These are phyloP conservation scores for Fragum fragum DNA, from an alignment of 2,888 invertebrate genomes.

Conservation along the genomic window DNA sequence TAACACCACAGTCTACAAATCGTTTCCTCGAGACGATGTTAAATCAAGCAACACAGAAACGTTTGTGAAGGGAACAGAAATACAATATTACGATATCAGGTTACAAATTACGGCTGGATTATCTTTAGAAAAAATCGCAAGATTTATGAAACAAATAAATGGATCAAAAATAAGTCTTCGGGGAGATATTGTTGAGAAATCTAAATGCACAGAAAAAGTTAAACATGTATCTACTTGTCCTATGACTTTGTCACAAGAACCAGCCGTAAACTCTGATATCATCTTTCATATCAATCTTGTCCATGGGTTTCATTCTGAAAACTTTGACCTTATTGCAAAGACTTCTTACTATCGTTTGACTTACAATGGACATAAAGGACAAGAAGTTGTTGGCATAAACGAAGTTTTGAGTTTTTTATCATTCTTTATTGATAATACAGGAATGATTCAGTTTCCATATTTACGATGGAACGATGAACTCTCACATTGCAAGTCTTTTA, in stretches of 20 bases:
- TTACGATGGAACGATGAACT: constrained; percentile 17
- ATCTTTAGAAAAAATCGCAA: background rate
- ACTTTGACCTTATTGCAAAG: constrained; percentile 2
- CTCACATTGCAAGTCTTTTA: background rate
- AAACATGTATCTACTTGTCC: too few species aligned
- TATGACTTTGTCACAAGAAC: too few species aligned
- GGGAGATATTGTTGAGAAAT: too few species aligned
- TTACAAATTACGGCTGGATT: background rate
- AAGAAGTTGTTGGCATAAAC: background rate
- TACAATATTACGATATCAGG: background rate
- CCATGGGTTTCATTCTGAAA: background rate
- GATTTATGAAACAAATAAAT: background rate
- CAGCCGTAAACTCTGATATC: too few species aligned
- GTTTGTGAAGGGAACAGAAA: background rate
- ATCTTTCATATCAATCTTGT: background rate
- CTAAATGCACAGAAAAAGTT: too few species aligned
- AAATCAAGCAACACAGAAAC: background rate
- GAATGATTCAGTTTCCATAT: constrained; percentile 2
- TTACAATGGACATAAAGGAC: background rate
- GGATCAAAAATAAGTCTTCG: too few species aligned
- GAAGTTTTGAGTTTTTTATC: background rate
- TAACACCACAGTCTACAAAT: background rate
- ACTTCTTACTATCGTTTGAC: background rate
- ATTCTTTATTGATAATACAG: background rate
- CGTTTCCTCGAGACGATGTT: background rate